Evolutionary conservation across 2,888 invertebrate species (phyloP).

Genomic region (Yponomeuta plumbellus): DNA sequence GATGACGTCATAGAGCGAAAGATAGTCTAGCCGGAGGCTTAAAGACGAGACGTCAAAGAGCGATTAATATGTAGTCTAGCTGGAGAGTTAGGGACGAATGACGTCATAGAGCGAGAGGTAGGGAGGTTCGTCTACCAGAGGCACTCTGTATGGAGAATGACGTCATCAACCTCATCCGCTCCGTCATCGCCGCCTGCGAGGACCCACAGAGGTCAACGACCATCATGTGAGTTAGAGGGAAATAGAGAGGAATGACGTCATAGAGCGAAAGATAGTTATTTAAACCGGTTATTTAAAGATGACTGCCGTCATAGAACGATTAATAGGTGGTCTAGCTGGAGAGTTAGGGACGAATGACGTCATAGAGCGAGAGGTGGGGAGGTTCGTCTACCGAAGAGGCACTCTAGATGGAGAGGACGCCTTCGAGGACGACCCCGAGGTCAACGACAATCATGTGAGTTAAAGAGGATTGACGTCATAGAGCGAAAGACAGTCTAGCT

Average conservation of each 20-base stretch:
- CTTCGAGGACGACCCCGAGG: slow-evolving; percentile 78
- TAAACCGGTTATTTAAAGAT: too few relatives aligned
- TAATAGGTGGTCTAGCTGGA: too few relatives aligned
- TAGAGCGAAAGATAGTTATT: too few relatives aligned
- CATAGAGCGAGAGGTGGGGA: slow-evolving; percentile 73
- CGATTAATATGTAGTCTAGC: too few relatives aligned
- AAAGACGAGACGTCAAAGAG: slow-evolving; percentile 78
- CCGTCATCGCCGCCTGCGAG: slow-evolving; percentile 84
- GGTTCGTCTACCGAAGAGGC: slow-evolving; percentile 85
- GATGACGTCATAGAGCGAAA: slow-evolving; percentile 52
- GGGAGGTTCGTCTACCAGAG: slow-evolving; percentile 82
- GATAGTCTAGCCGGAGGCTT: slow-evolving; percentile 83
- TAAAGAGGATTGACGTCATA: too few relatives aligned
- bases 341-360: slow-evolving; percentile 38
- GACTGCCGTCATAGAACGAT: background rate
- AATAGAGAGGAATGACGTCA: too few relatives aligned
- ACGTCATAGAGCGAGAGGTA: slow-evolving; percentile 68
- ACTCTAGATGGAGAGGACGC: slow-evolving; percentile 82
- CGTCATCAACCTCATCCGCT: slow-evolving; percentile 85
- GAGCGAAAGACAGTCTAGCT: too few relatives aligned
- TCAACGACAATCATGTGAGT: slow-evolving; percentile 87
- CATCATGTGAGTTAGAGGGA: slow-evolving; percentile 85
- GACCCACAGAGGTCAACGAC: slow-evolving; percentile 78
- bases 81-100: slow-evolving; percentile 77
- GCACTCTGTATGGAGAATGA: slow-evolving; percentile 86